Evolutionary conservation across 1,140 invertebrate species (phyloP), one percentile per base, ranked within the genome.

Genomic region (Brachionus rubens): DNA sequence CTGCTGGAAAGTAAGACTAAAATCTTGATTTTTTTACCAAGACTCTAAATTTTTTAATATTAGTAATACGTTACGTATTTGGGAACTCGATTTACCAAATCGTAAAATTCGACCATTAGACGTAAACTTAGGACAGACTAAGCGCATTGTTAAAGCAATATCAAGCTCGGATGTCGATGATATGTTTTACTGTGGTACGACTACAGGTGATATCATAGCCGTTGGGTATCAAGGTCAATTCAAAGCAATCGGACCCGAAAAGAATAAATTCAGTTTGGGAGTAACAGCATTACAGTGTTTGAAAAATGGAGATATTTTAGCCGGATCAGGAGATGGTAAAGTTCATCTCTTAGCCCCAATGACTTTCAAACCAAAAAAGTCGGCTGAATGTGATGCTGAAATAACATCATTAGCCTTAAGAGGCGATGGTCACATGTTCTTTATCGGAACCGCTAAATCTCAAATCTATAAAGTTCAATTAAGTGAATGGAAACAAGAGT

Each of bases 251-350:
- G 81, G 82, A 19, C 82, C 82, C 54, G 79, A 78, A 33, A 84
- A 85, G 77, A 79, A 83, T 9, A 80, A 79, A 54, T 83, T 84
- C 78, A 78, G 78, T 50, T 65, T 82, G 80, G 91, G 91, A 6
- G 88, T 92, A 0, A 88, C 88, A 24, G 87, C 88, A 12, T 79
- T 93, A 21, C 80, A 87, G 16, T 80, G 92, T 36, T 81, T 92
- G 41, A 81, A 80, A 3, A 81, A 79, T 75, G 81, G 79, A 0
- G 77, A 80, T 28, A 48, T 94, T 10, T 83, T 94, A 0, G 88
- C 93, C 50, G 93, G 92, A 0, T 88, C 90, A 26, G 93, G 93
- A 0, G 89, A 92, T 83, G 92, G 93, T 5, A 89, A 88, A 0
- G 81, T 95, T 76, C 21, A 79, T 78, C 43, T 78, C 24, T 21